Evolutionary conservation across 2,113 vertebrate species (phyloP).

Genomic region (Ictidomys tridecemlineatus): DNA sequence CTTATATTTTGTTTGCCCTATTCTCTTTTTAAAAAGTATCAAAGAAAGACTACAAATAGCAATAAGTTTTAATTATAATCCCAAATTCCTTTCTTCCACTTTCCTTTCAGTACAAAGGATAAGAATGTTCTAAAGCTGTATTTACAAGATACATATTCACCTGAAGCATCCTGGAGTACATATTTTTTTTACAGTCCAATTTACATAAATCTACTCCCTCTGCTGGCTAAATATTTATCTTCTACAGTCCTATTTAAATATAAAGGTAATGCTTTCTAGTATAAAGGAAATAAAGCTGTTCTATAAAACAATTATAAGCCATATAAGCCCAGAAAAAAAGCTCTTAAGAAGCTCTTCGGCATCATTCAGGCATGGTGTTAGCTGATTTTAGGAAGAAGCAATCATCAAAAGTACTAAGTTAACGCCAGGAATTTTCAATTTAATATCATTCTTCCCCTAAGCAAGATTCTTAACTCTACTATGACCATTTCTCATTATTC

Average conservation of each 20-base stretch:
- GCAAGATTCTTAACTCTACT: not conserved
- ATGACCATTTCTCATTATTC: not conserved
- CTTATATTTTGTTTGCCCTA: not conserved
- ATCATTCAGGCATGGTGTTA: not conserved
- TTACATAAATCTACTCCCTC: constrained; percentile 64
- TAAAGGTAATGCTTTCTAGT: not conserved
- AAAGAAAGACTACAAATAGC: not conserved
- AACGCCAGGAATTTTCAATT: constrained; percentile 37
- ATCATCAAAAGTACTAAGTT: not conserved
- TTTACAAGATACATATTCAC: not conserved
- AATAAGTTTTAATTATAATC: not conserved
- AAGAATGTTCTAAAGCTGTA: not conserved
- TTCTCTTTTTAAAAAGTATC: constrained; percentile 36
- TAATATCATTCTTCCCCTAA: constrained; percentile 11
- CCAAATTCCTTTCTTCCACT: not conserved
- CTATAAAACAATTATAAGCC: constrained; percentile 30
- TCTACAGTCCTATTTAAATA: constrained; percentile 28
- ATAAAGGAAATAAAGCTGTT: constrained; percentile 10
- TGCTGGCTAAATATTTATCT: constrained; percentile 45
- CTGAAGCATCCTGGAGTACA: not conserved
- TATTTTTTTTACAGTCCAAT: constrained; percentile 15
- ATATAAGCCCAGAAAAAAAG: not conserved
- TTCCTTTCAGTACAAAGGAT: not conserved
- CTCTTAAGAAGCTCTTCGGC: not conserved
- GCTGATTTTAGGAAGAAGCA: constrained; percentile 33